A percentile compares a stretch with the other conserved stretches of the same genome.
Evolutionary conservation across 2,797 vertebrate species (phyloP).

Genomic region (Champsocephalus esox): DNA sequence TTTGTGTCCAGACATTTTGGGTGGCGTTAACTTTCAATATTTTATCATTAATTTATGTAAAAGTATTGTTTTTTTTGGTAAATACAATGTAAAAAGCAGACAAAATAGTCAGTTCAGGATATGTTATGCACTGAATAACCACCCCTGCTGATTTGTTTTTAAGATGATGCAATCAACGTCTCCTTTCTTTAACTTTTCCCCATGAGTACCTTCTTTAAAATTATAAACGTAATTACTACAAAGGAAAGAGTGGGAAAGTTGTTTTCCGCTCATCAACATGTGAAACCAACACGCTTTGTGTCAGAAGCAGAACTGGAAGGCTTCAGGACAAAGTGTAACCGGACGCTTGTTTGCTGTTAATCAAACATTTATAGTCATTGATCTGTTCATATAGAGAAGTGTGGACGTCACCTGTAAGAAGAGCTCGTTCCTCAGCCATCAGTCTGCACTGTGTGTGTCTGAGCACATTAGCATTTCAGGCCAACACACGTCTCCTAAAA

Average conservation of each 20-base stretch:
- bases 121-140: background rate
- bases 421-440: constrained; percentile 29
- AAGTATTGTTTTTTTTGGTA: background rate
- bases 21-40: background rate
- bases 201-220: too few relatives aligned
- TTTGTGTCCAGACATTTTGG: background rate
- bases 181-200: background rate
- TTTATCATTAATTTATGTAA: background rate
- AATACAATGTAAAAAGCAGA: background rate
- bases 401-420: constrained; percentile 27
- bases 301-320: background rate
- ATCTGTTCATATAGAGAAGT: constrained; percentile 28
- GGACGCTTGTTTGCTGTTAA: constrained; percentile 41
- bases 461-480: constrained; percentile 23
- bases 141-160: background rate
- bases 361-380: constrained; percentile 74
- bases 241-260: background rate
- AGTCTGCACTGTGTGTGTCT: background rate
- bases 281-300: background rate
- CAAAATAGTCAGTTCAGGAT: background rate
- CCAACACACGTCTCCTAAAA: background rate
- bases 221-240: background rate
- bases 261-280: background rate
- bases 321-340: constrained; percentile 29
- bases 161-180: background rate